Evolutionary conservation across 2,113 vertebrate genomes (phyloP).

Genomic region (Anguilla rostrata): DNA sequence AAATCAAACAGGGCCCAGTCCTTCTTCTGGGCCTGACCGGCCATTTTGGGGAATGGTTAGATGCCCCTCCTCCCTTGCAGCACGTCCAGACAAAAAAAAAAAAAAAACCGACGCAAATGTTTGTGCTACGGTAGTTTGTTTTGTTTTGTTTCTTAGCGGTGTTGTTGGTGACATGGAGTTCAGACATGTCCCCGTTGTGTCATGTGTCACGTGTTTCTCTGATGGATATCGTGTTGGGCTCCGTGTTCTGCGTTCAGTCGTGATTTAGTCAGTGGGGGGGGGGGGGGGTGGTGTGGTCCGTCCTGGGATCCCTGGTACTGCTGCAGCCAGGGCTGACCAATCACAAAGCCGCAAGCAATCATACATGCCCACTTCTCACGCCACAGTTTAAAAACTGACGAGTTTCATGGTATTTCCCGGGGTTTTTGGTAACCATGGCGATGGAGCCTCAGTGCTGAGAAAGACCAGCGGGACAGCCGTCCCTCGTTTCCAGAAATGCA

Average conservation of each 20-base stretch:
- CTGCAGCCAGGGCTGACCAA: background rate
- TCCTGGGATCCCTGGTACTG: background rate
- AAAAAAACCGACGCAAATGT: background rate
- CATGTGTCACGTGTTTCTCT: background rate
- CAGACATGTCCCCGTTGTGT: constrained; percentile 14
- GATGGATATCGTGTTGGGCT: background rate
- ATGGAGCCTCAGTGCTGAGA: constrained; percentile 66
- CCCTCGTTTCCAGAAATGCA: constrained; percentile 63
- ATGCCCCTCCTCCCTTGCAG: no score
- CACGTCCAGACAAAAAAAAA: no score
- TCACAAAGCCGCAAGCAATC: constrained; percentile 1
- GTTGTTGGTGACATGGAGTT: constrained; percentile 18
- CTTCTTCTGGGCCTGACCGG: background rate
- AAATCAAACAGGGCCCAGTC: no score
- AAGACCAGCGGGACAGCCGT: constrained; percentile 58
- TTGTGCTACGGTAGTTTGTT: background rate
- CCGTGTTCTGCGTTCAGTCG: constrained; percentile 24
- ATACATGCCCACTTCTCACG: background rate
- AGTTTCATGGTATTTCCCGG: constrained; percentile 61
- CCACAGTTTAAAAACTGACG: constrained; percentile 61
- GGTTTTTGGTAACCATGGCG: constrained; percentile 66
- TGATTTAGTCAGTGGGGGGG: background rate
- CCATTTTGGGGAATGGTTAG: no score
- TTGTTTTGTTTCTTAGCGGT: background rate
- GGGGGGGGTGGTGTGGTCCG: background rate